Evolutionary conservation across 2,113 vertebrate genomes (phyloP).

Genomic region (Caretta caretta): DNA sequence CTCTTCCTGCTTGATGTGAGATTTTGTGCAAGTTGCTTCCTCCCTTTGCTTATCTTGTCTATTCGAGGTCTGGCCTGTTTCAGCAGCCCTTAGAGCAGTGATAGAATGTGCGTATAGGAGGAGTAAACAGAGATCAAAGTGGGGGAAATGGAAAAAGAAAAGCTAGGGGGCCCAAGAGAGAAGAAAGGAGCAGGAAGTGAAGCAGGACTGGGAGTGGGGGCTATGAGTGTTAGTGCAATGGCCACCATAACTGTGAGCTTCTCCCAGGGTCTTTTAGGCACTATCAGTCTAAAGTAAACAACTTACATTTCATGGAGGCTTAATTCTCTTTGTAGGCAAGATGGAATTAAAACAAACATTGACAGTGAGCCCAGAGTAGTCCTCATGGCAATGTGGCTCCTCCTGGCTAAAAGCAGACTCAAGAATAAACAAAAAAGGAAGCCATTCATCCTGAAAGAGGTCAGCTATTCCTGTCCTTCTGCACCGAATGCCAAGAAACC

Average conservation of each 20-base stretch:
- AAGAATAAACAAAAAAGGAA: not conserved
- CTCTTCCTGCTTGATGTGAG: not conserved
- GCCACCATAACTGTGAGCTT: not conserved
- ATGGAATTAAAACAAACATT: not conserved
- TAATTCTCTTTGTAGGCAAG: not conserved
- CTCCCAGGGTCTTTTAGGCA: not conserved
- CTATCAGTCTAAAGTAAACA: not conserved
- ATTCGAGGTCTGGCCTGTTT: not conserved
- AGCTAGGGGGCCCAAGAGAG: not conserved
- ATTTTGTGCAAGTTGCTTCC: not conserved
- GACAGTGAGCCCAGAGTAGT: not conserved
- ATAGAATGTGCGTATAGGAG: not conserved
- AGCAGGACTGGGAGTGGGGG: not conserved
- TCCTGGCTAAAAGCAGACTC: not conserved
- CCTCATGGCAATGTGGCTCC: not conserved
- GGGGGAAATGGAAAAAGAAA: not conserved
- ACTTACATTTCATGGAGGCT: not conserved
- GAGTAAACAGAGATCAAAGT: not conserved
- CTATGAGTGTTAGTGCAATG: not conserved
- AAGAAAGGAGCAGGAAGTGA: not conserved
- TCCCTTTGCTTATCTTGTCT: not conserved
- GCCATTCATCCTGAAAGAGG: not conserved
- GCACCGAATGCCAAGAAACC: slow-evolving; percentile 21
- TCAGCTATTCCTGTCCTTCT: slow-evolving; percentile 32
- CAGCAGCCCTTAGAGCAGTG: not conserved